Evolutionary conservation across 2,888 invertebrate genomes (phyloP).

Genomic region (Stenurella melanura): DNA sequence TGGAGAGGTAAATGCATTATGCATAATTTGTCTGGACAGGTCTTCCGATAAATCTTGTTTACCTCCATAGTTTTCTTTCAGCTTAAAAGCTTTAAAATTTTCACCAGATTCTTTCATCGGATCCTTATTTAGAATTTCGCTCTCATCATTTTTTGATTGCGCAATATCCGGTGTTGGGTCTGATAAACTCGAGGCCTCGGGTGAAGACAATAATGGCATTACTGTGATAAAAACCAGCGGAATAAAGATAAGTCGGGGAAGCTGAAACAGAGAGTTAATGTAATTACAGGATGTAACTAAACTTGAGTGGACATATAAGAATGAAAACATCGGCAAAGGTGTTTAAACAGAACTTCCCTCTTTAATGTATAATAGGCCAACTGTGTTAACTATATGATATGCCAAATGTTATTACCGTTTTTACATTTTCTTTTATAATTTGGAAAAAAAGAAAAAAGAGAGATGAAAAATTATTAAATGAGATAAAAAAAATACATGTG

Average conservation of each 20-base stretch:
- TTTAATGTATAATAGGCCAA: too few species aligned
- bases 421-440: too few species aligned
- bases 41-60: constrained; percentile 33
- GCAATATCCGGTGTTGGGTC: constrained; percentile 7
- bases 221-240: background rate
- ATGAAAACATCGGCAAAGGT: too few species aligned
- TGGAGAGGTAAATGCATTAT: constrained; percentile 23
- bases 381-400: too few species aligned
- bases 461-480: too few species aligned
- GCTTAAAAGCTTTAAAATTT: constrained; percentile 14
- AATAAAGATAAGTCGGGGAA: background rate
- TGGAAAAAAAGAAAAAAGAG: too few species aligned
- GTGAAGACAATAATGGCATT: background rate
- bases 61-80: constrained; percentile 3
- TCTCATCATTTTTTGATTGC: background rate
- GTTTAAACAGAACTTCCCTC: too few species aligned
- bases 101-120: constrained; percentile 1
- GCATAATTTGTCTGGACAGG: constrained; percentile 31
- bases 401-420: too few species aligned
- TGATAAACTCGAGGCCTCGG: background rate
- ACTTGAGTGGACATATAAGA: too few species aligned
- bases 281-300: background rate
- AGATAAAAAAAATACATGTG: too few species aligned
- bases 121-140: background rate
- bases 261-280: background rate